Evolutionary conservation across 2,113 vertebrate species (phyloP).

Genomic region (Microcebus murinus): DNA sequence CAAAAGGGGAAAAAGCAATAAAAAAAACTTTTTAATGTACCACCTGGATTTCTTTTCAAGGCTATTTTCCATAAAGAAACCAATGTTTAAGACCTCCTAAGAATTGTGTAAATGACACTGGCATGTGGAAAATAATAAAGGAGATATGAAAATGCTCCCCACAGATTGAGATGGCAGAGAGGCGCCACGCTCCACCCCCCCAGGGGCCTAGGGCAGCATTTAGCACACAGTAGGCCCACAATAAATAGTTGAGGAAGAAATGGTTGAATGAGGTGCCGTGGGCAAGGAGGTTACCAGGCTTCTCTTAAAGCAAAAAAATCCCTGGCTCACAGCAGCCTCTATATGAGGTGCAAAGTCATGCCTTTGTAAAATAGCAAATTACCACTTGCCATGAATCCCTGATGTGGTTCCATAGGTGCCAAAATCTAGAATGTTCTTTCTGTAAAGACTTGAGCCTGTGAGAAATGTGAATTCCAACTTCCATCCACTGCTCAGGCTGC

Average conservation of each 20-base stretch:
- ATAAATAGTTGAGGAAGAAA: not conserved
- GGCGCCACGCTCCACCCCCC: rapidly evolving
- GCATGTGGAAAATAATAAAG: not conserved
- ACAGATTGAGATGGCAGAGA: not conserved
- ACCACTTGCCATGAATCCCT: not conserved
- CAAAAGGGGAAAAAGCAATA: not conserved
- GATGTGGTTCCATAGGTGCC: not conserved
- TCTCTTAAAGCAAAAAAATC: not conserved
- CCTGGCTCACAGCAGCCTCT: not conserved
- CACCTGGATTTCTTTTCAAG: conserved; percentile 43
- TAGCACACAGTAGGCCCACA: not conserved
- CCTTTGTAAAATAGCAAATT: not conserved
- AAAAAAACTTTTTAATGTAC: not conserved
- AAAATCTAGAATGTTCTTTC: not conserved
- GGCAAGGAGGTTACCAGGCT: not conserved
- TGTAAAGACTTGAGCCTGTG: not conserved
- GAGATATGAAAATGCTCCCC: not conserved
- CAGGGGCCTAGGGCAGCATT: not conserved
- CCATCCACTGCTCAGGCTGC: not conserved
- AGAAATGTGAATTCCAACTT: not conserved
- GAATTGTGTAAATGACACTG: not conserved
- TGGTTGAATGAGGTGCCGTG: rapidly evolving
- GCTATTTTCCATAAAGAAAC: conserved; percentile 36
- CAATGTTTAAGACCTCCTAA: not conserved
- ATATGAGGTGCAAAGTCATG: not conserved